phyloP scores from a whole-genome alignment of 2,113 vertebrate species.

The Beaufortia kweichowensis region DNA sequence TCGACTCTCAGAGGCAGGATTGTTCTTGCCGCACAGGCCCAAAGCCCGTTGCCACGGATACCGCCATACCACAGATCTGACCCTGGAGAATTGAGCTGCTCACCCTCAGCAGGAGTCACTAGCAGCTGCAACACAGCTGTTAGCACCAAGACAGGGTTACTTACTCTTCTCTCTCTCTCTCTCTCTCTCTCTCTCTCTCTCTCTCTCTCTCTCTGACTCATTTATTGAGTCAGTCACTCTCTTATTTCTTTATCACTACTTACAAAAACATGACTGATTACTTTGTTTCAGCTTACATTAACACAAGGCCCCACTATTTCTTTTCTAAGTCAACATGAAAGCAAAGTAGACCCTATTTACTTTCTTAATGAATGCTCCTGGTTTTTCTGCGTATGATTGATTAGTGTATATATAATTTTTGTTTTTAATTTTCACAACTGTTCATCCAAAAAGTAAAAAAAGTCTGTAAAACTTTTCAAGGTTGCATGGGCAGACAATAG shows the following conservation, averaged over 20 bases:
- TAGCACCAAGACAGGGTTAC: slow-evolving; percentile 22
- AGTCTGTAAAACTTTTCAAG: slow-evolving; percentile 1
- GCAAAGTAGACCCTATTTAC: background rate
- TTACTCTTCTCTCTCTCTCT: background rate
- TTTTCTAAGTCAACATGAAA: slow-evolving; percentile 1
- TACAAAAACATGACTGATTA: background rate
- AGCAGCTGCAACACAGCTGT: slow-evolving; percentile 95
- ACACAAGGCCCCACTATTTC: background rate
- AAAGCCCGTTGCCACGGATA: slow-evolving; percentile 88
- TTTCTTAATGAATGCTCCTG: slow-evolving; percentile 13
- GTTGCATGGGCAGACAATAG: background rate
- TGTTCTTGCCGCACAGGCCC: slow-evolving; percentile 78
- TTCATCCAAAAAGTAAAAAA: slow-evolving; percentile 7
- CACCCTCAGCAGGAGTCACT: slow-evolving; percentile 80
- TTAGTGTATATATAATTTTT: background rate
- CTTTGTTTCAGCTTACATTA: background rate
- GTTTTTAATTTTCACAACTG: background rate
- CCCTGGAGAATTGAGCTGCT: slow-evolving; percentile 85
- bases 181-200: background rate
- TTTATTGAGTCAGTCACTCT: background rate
- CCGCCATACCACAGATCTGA: slow-evolving; percentile 92
- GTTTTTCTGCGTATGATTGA: background rate
- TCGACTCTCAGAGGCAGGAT: slow-evolving; percentile 77
- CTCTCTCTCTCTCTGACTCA: background rate
- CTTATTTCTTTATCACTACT: slow-evolving; percentile 2